Percentiles rank a stretch among this genome's conserved stretches.
Conservation (phyloP, 2,797 vertebrate genomes). For the Balearica regulorum region DNA sequence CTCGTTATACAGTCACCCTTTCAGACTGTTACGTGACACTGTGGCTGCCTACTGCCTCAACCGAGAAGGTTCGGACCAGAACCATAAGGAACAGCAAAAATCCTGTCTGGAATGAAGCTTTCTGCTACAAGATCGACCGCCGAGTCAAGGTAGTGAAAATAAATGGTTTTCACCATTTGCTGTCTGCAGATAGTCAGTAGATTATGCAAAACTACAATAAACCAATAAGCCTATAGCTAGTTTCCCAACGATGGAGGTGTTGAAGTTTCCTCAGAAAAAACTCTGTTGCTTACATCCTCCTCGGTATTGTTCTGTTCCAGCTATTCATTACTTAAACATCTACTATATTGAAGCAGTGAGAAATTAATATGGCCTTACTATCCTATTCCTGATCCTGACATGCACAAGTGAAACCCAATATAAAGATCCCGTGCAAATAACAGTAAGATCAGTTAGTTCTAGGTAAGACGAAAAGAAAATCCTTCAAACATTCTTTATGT, state of each 20-base stretch:
- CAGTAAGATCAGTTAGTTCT: neutral
- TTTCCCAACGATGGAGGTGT: neutral
- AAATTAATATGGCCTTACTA: neutral
- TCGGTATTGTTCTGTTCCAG: neutral
- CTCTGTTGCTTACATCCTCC: neutral
- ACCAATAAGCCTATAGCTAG: neutral
- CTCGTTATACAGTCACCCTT: constrained; percentile 67
- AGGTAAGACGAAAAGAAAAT: neutral
- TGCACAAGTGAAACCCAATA: neutral
- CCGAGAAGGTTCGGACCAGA: constrained; percentile 70
- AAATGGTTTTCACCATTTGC: neutral
- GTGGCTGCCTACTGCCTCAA: constrained; percentile 80
- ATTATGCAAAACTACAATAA: neutral
- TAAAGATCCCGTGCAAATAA: neutral
- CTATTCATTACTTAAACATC: neutral
- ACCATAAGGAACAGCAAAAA: constrained; percentile 73
- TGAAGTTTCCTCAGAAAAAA: neutral
- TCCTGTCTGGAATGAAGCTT: constrained; percentile 85
- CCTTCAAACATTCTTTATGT: neutral
- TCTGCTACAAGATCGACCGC: constrained; percentile 77
- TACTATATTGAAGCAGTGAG: neutral
- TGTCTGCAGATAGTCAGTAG: neutral
- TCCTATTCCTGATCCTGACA: neutral
- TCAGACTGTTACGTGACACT: constrained; percentile 83
- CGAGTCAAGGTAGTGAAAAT: constrained; percentile 76